phyloP scores from a whole-genome alignment of 2,113 vertebrate genomes.

The Myotis yumanensis region DNA sequence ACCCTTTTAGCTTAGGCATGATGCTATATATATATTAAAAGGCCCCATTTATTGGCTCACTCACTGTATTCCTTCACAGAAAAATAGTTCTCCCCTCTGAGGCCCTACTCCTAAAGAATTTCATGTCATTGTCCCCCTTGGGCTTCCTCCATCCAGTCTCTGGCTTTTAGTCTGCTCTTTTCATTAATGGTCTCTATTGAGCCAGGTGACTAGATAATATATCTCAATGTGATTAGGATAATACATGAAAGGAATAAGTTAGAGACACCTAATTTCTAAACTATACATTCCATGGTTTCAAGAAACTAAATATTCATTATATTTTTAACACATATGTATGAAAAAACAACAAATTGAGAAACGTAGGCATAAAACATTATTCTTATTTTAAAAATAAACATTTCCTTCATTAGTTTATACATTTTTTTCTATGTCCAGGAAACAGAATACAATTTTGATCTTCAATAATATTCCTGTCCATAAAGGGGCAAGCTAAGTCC shows the following conservation, averaged over 20 bases:
- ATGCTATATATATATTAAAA: constrained; percentile 21
- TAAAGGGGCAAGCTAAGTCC: constrained; percentile 37
- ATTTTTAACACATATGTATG: constrained; percentile 59
- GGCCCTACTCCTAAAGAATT: constrained; percentile 5
- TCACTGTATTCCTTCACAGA: constrained; percentile 30
- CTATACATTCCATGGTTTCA: constrained; percentile 51
- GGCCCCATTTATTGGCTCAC: not conserved
- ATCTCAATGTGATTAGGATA: constrained; percentile 61
- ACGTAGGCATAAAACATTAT: constrained; percentile 62
- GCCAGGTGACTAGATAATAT: constrained; percentile 57
- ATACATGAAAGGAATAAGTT: constrained; percentile 53
- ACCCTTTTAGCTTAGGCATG: not conserved
- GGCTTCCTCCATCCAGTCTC: not conserved
- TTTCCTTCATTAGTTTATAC: constrained; percentile 70
- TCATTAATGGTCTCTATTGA: constrained; percentile 64
- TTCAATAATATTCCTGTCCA: constrained; percentile 46
- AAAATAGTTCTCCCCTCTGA: not conserved
- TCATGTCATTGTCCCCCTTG: constrained; percentile 38
- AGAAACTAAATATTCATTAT: constrained; percentile 63
- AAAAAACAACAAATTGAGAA: constrained; percentile 66
- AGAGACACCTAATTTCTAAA: constrained; percentile 69
- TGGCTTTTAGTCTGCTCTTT: constrained; percentile 40
- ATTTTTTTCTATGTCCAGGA: constrained; percentile 67
- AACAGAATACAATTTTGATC: constrained; percentile 53
- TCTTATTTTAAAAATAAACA: constrained; percentile 78